These are phyloP conservation scores for Pomatorhinus ruficollis DNA, from an alignment of 2,113 vertebrate genomes.

Conservation along the genomic window DNA sequence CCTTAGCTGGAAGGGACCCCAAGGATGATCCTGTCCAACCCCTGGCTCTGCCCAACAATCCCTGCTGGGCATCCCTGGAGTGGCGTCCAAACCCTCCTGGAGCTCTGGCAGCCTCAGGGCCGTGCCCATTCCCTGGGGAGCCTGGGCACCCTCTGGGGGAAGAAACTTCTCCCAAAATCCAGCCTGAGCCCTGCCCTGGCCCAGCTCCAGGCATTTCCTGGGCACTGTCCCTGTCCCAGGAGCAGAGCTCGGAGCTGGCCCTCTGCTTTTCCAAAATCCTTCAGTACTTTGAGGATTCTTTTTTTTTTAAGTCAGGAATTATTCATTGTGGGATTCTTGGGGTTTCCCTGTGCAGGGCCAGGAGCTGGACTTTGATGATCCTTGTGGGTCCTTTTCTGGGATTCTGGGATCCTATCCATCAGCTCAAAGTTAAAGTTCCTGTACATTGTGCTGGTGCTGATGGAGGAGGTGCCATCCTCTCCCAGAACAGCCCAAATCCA, in stretches of 20 bases:
- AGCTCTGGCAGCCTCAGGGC: background rate
- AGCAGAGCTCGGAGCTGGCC: background rate
- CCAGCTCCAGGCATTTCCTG: background rate
- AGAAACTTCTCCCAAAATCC: background rate
- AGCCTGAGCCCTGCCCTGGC: background rate
- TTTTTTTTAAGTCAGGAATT: background rate
- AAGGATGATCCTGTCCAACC: background rate
- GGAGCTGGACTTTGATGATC: background rate
- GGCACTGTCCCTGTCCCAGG: background rate
- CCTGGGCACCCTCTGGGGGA: background rate
- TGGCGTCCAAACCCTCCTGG: accelerated
- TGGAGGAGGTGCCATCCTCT: background rate
- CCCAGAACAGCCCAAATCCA: background rate
- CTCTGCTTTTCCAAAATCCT: background rate
- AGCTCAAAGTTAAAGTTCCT: background rate
- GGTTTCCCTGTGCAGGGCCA: background rate
- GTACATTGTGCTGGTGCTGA: background rate
- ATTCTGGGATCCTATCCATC: background rate
- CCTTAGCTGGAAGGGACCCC: background rate
- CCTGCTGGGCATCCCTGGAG: background rate
- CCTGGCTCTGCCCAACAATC: background rate
- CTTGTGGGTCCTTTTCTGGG: background rate
- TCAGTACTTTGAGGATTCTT: background rate
- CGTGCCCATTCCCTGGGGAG: background rate
- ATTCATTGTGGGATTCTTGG: background rate